Conservation (phyloP, 2,113 vertebrate species). For the Calypte anna region DNA sequence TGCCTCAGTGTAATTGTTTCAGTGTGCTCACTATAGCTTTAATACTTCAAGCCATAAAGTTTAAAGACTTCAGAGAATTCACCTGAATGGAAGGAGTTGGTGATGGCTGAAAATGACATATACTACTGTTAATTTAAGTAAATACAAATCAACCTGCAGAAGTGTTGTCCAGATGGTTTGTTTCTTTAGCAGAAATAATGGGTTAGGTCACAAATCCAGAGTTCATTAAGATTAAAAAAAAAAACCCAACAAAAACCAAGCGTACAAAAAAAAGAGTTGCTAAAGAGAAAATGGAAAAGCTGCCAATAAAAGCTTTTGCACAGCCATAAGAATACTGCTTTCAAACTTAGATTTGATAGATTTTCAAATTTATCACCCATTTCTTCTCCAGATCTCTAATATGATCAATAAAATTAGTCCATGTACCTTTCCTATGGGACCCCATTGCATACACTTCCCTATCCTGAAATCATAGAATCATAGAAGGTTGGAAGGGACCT, state of each 20-base stretch:
- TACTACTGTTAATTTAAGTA: slow-evolving; percentile 50
- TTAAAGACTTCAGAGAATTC: slow-evolving; percentile 61
- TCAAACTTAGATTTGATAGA: background rate
- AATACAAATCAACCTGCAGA: slow-evolving; percentile 30
- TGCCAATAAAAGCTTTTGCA: slow-evolving; percentile 48
- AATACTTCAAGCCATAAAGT: slow-evolving; percentile 46
- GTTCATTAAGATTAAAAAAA: slow-evolving; percentile 41
- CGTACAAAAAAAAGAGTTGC: background rate
- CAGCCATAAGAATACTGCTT: slow-evolving; percentile 7
- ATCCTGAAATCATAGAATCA: too few species aligned
- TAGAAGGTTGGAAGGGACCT: too few species aligned
- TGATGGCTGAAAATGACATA: slow-evolving; percentile 24
- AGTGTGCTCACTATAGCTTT: slow-evolving; percentile 33
- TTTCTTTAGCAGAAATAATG: slow-evolving; percentile 52
- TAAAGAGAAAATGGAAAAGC: slow-evolving; percentile 27
- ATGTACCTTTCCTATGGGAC: too few species aligned
- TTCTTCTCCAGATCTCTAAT: too few species aligned
- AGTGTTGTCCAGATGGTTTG: slow-evolving; percentile 42
- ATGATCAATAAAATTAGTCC: too few species aligned
- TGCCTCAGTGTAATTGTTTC: slow-evolving; percentile 40
- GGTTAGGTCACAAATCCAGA: background rate
- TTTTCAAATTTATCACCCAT: too few species aligned
- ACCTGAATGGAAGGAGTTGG: slow-evolving; percentile 36
- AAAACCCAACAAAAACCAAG: too few species aligned
- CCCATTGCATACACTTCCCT: too few species aligned